A percentile compares a stretch with the other conserved stretches of the same genome.
Conservation (phyloP, 2,888 invertebrate species). For the Parnassius smintheus region DNA sequence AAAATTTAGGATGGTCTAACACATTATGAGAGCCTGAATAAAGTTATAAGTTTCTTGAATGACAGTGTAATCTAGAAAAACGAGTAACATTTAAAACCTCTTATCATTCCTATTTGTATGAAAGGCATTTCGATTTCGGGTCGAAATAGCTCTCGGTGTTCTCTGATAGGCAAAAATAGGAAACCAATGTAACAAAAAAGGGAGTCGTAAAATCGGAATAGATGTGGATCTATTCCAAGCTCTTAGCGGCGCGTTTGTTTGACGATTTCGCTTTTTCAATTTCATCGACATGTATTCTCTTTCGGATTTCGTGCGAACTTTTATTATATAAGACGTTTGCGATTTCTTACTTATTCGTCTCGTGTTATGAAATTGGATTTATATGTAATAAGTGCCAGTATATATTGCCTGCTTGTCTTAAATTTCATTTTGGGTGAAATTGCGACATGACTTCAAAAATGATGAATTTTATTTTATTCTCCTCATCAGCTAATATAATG, state of each 20-base stretch:
- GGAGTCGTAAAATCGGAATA: constrained; percentile 10
- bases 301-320: constrained; percentile 12
- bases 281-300: constrained; percentile 10
- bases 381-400: background rate
- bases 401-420: no score
- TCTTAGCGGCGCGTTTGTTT: constrained; percentile 6
- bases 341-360: constrained; percentile 2
- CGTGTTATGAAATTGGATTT: constrained; percentile 7
- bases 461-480: no score
- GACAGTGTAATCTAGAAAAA: no score
- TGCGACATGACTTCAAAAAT: no score
- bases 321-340: constrained; percentile 21
- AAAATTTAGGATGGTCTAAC: no score
- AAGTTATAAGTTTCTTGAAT: background rate
- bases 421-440: no score
- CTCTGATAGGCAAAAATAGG: constrained; percentile 2
- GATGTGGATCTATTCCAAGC: constrained; percentile 1
- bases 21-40: no score
- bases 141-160: background rate
- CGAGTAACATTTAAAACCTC: no score
- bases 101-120: no score
- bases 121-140: background rate
- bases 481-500: no score
- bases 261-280: constrained; percentile 18
- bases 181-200: constrained; percentile 3